phyloP scores from a whole-genome alignment of 2,113 vertebrate species.

The Salvator merianae region DNA sequence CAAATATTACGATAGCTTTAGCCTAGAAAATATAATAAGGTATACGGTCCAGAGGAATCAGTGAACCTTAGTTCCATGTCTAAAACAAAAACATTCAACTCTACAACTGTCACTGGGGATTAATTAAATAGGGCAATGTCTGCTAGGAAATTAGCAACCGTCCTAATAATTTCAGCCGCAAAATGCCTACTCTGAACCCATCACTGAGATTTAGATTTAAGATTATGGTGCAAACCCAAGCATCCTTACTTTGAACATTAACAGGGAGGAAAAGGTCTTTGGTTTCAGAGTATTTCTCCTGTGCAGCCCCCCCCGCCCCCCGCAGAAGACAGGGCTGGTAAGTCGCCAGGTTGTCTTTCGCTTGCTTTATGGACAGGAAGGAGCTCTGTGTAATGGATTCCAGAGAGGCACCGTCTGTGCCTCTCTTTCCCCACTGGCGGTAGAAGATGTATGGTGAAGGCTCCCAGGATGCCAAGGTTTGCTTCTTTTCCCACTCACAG shows the following conservation, averaged over 20 bases:
- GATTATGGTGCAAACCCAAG: background rate
- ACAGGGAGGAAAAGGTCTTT: background rate
- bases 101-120: background rate
- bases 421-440: slow-evolving; percentile 50
- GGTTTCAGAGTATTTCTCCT: slow-evolving; percentile 49
- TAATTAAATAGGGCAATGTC: background rate
- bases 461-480: slow-evolving; percentile 2
- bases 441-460: slow-evolving; percentile 27
- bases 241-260: background rate
- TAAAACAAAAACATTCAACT: background rate
- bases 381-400: slow-evolving; percentile 30
- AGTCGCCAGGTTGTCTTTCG: background rate
- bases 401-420: slow-evolving; percentile 58
- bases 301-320: too few species aligned
- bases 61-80: background rate
- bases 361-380: slow-evolving; percentile 45
- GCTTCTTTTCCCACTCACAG: slow-evolving; percentile 12
- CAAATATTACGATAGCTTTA: background rate
- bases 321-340: too few species aligned
- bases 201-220: background rate
- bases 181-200: background rate
- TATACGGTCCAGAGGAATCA: background rate
- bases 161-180: slow-evolving; percentile 33
- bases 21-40: background rate
- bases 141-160: background rate